Evolutionary conservation across 2,797 vertebrate species (phyloP).

Genomic region (Mus spretus): DNA sequence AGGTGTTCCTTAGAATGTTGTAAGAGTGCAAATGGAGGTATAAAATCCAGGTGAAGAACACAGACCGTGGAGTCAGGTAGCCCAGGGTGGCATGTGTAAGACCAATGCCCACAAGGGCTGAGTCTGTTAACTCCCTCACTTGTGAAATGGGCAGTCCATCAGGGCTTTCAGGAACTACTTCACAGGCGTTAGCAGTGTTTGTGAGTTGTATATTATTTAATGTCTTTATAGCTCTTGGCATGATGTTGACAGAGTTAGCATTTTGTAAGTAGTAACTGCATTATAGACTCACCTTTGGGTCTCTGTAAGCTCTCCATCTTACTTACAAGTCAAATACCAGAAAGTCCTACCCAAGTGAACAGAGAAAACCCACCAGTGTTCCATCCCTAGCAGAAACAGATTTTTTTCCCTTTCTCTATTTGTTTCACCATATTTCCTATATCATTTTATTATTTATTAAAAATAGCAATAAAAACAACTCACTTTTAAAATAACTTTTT

Average conservation of each 20-base stretch:
- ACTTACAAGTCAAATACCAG: not conserved
- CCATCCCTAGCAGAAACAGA: not conserved
- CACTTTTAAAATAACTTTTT: slow-evolving; percentile 15
- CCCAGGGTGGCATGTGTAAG: no score
- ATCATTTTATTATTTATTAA: not conserved
- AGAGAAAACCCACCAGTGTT: not conserved
- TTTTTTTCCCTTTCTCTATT: not conserved
- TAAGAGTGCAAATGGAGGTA: not conserved
- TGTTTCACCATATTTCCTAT: not conserved
- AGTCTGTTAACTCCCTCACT: not conserved
- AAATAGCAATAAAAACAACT: not conserved
- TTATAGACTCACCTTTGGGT: not conserved
- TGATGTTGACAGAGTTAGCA: not conserved
- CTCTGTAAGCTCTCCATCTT: slow-evolving; percentile 5
- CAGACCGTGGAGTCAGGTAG: not conserved
- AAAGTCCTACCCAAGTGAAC: not conserved
- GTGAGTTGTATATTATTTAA: not conserved
- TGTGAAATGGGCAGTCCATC: not conserved
- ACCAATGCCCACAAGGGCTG: not conserved
- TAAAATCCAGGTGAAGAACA: not conserved
- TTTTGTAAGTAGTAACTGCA: not conserved
- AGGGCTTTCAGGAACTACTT: not conserved
- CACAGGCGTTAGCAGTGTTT: not conserved
- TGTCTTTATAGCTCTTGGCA: slow-evolving; percentile 24
- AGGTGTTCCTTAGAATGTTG: not conserved